Evolutionary conservation across 2,888 invertebrate species (phyloP), one percentile per base, ranked within the genome.

Genomic region (Lithodes maja): DNA sequence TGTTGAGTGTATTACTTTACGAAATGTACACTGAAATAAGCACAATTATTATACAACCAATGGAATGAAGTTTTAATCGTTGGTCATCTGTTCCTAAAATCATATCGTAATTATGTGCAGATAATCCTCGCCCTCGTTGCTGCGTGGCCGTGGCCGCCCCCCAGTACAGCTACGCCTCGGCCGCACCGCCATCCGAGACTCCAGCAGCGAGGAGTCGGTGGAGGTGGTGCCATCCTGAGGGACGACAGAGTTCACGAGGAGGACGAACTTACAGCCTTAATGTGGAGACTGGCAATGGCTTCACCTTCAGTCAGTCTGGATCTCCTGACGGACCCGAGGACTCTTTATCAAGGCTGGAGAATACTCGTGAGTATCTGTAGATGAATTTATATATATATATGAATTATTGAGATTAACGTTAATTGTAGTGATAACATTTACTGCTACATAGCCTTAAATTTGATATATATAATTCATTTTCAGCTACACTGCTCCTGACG

Each of bases 201-300:
- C 81, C 3, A 69, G 80, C 49, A 71, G 52, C 52, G 81, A 86
- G 83, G 68, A 77, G 68, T 12, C 50, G 33, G 15, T 79, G 50
- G 88, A 90, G 12, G 80, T 89, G 1, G 78, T 91, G 17, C 87
- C 87, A 90, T 91, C 78, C 55, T 91, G 80, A 86, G 85, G 69
- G 90, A 91, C 85, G 91, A 91, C 53, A 74, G 91, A 9, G 86
- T 87, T 55, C 84, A 91, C 81, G 85, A 86, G 50, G 87, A 86
- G 5, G 85, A 91, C 82, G 90, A 90, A 83, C 53, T 2, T 91
- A 90, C 87, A 91, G 69, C 78, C 87, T 91, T 12, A 87, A 91
- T 69, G 84, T 91, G 69, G 91, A 91, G 61, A 90, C 90, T 74
- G 90, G 85, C 49, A 86, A 91, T 53, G 91, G 91, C 71, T 87